Conservation (phyloP, 2,888 invertebrate species). For the Parochlus steinenii region DNA sequence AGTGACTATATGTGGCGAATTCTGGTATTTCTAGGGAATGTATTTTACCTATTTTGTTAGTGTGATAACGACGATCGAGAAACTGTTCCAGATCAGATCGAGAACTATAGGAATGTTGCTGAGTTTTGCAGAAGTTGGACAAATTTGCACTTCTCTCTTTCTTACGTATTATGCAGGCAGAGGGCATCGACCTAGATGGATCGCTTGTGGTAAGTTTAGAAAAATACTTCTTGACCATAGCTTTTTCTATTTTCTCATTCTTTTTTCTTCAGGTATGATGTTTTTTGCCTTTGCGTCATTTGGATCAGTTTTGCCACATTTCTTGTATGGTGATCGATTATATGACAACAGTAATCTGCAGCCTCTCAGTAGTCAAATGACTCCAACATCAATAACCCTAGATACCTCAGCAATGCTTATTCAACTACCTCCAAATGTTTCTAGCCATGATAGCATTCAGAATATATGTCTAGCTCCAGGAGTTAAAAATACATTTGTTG, state of each 20-base stretch:
- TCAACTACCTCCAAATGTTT: too few species aligned
- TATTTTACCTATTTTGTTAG: conserved; percentile 89
- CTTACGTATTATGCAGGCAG: conserved; percentile 82
- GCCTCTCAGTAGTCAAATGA: conserved; percentile 12
- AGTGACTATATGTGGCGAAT: too few species aligned
- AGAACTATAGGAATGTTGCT: conserved; percentile 79
- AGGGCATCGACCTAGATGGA: conserved; percentile 86
- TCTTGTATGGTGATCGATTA: conserved; percentile 62
- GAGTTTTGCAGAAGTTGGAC: conserved; percentile 85
- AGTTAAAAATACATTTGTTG: conserved; percentile 1
- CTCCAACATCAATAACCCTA: conserved; percentile 1
- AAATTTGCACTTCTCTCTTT: conserved; percentile 75
- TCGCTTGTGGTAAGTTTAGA: conserved; percentile 50
- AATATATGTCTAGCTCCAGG: conserved; percentile 26
- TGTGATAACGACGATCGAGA: conserved; percentile 85
- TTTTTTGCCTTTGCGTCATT: conserved; percentile 73
- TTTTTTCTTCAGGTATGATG: conserved; percentile 39
- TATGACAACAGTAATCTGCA: conserved; percentile 34
- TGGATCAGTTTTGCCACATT: conserved; percentile 74
- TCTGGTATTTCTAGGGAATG: conserved; percentile 70
- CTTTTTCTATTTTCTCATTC: neutral
- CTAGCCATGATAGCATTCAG: conserved; percentile 20
- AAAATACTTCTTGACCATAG: neutral
- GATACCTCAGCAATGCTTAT: too few species aligned
- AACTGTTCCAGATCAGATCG: conserved; percentile 79